Evolutionary conservation across 1,140 invertebrate species (phyloP).

Genomic region (Argopecten irradians): DNA sequence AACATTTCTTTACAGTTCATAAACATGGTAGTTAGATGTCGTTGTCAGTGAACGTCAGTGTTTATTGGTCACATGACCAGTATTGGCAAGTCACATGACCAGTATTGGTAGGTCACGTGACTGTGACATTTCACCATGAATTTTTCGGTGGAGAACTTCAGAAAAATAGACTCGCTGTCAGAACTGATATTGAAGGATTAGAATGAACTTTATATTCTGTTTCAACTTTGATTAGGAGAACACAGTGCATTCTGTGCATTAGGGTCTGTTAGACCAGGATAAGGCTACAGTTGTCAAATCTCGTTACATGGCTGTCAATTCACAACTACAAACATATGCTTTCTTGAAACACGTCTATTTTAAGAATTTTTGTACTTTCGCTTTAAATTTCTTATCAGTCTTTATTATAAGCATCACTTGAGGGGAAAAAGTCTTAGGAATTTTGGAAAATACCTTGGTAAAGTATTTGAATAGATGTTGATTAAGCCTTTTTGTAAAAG

Average conservation of each 20-base stretch:
- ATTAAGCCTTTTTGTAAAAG: background rate
- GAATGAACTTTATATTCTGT: background rate
- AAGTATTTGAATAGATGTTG: background rate
- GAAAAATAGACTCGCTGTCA: background rate
- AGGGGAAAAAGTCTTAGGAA: background rate
- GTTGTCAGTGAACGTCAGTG: background rate
- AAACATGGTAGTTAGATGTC: background rate
- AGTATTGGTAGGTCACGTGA: background rate
- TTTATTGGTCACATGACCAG: background rate
- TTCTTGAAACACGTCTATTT: background rate
- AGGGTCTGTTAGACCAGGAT: background rate
- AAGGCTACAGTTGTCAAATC: background rate
- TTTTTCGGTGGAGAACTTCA: background rate
- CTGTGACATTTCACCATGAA: background rate
- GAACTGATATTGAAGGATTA: background rate
- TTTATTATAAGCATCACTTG: background rate
- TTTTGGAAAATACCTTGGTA: background rate
- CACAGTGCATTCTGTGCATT: background rate
- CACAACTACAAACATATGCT: background rate
- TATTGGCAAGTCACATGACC: too few species aligned
- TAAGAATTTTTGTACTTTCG: background rate
- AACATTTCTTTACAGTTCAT: constrained; percentile 1
- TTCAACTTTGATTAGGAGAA: background rate
- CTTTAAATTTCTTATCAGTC: background rate
- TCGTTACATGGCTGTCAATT: background rate